Evolutionary conservation across 2,888 invertebrate species (phyloP), one percentile per base, ranked within the genome.

Genomic region (Yponomeuta cagnagella): DNA sequence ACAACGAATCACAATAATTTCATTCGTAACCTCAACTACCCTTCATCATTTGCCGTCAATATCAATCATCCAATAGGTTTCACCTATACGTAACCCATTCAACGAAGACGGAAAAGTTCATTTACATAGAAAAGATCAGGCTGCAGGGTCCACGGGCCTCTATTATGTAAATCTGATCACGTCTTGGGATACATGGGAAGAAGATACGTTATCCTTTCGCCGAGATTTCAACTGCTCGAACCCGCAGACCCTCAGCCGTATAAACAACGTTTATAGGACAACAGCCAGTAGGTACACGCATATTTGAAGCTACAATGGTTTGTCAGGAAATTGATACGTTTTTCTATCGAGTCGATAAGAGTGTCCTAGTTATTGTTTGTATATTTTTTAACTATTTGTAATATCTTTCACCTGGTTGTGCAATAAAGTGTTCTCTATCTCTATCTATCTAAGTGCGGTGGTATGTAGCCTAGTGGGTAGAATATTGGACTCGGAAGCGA

Each of bases 101-200:
- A 37, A n/a, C 15, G 68, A 69, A 52, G 58, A 48, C 68, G 68
- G 68, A 69, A 69, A 31, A 48, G 33, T 67, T 48, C 52, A 69
- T 69, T 69, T 69, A 58, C 68, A 69, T 69, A 69, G 48, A 69
- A 69, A 37, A 69, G 68, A 69, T 69, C 68, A 69, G 52, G 43
- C 12, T 69, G 68, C 8, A 48, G 30, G 65, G 68, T n/a, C 58
- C 68, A 31, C 52, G 68, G 68, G 52, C 68, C 58, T 48, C 68
- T 52, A 69, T 69, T 69, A 69, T 69, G 68, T 33, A 69, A 48
- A 69, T 52, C 68, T 12, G 48, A 69, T 52, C 48, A 67, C 67
- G 67, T 37, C 43, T 6, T 15, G 67, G 43, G 33, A 10, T 52
- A 31, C 23, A 23, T 65, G 10, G n/a, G 65, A 69, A 69, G 48